Conservation (phyloP, 2,113 vertebrate species). For the Equus przewalskii region DNA sequence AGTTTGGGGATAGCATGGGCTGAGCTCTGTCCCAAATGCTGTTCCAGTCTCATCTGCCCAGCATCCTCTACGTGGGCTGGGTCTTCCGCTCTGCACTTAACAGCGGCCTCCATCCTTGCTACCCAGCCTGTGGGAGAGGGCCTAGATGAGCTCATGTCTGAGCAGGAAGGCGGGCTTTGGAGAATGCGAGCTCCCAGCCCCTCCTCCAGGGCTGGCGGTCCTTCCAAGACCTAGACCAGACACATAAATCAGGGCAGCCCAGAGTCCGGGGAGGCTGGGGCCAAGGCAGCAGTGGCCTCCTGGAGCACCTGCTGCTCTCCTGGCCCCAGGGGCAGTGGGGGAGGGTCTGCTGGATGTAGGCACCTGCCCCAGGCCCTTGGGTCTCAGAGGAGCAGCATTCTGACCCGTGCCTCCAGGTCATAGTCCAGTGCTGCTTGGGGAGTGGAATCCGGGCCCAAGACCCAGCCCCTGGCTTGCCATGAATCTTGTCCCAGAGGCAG, state of each 20-base stretch:
- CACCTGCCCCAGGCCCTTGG: background rate
- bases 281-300: background rate
- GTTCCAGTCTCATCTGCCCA: background rate
- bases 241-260: background rate
- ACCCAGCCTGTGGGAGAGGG: background rate
- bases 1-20: background rate
- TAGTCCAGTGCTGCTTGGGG: background rate
- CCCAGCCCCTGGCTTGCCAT: background rate
- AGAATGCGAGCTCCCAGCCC: background rate
- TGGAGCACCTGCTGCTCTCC: background rate
- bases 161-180: constrained; percentile 6
- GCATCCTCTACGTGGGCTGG: background rate
- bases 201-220: background rate
- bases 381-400: background rate
- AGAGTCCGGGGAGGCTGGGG: background rate
- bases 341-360: background rate
- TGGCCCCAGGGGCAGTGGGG: background rate
- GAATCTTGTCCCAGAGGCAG: background rate
- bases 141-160: constrained; percentile 39
- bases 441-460: background rate
- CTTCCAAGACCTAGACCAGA: background rate
- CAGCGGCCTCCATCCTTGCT: background rate
- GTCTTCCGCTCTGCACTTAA: background rate
- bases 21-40: background rate
- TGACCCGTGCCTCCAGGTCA: background rate